A percentile compares a stretch with the other conserved stretches of the same genome.
Evolutionary conservation across 2,888 invertebrate species (phyloP).

Genomic region (Epinotia ramella): DNA sequence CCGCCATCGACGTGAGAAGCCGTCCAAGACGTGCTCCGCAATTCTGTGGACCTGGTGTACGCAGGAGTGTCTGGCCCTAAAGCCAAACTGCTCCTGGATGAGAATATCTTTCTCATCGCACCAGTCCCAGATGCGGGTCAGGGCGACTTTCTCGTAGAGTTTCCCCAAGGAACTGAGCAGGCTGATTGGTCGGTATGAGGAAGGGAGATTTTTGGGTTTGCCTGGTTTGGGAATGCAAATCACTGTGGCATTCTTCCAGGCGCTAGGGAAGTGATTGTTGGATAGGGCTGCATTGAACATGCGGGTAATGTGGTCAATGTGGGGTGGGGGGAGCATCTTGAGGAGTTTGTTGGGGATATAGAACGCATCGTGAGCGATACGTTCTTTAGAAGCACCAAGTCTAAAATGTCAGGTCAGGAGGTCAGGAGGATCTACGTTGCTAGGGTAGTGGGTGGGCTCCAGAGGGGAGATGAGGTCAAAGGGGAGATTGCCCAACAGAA

Average conservation of each 20-base stretch:
- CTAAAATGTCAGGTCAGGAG: background rate
- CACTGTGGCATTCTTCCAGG: background rate
- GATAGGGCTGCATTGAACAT: background rate
- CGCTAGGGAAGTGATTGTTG: background rate
- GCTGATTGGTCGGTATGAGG: conserved; percentile 4
- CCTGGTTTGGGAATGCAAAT: conserved; percentile 30
- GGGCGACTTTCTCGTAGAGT: conserved; percentile 12
- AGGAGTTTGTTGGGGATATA: conserved; percentile 3
- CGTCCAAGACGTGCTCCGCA: background rate
- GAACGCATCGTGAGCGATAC: background rate
- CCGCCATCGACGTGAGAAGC: background rate
- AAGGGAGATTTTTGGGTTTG: background rate
- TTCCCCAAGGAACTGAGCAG: conserved; percentile 11
- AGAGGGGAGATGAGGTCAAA: background rate
- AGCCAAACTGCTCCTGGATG: conserved; percentile 29
- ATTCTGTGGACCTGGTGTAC: conserved; percentile 26
- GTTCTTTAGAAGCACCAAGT: conserved; percentile 2
- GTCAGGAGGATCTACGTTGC: background rate
- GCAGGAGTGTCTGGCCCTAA: conserved; percentile 11
- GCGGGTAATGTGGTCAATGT: background rate
- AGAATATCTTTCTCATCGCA: background rate
- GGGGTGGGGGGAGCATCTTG: background rate
- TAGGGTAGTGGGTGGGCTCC: background rate
- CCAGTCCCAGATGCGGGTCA: background rate
- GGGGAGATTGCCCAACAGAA: background rate